A percentile compares a stretch with the other conserved stretches of the same genome.
Evolutionary conservation across 2,113 vertebrate species (phyloP).

Genomic region (Meleagris gallopavo): DNA sequence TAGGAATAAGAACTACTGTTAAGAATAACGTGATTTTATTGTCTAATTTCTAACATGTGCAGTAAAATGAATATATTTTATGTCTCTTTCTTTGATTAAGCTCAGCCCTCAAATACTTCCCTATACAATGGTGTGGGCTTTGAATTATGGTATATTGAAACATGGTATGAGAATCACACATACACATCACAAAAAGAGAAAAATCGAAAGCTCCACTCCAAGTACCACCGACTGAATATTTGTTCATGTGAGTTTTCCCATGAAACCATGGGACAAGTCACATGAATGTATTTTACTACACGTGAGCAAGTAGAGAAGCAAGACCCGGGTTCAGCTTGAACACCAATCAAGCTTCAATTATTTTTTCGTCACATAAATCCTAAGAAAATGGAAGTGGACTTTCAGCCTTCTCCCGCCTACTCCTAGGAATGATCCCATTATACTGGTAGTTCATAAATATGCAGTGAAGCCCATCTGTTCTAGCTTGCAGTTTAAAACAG

Average conservation of each 20-base stretch:
- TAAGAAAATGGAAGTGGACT: constrained; percentile 31
- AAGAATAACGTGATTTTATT: constrained; percentile 43
- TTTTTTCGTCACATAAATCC: constrained; percentile 3
- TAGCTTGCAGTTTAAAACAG: constrained; percentile 16
- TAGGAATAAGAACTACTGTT: constrained; percentile 54
- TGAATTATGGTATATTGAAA: background rate
- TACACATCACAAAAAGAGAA: background rate
- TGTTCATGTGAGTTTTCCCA: background rate
- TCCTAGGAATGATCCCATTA: constrained; percentile 52
- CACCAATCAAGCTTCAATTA: background rate
- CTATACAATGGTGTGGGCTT: background rate
- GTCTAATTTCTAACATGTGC: constrained; percentile 33
- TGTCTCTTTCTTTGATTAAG: background rate
- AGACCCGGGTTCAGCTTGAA: background rate
- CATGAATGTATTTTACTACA: background rate
- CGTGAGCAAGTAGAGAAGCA: background rate
- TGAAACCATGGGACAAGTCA: background rate
- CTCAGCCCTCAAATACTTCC: background rate
- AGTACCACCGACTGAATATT: background rate
- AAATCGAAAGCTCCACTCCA: background rate
- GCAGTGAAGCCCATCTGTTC: constrained; percentile 55
- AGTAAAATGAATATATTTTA: background rate
- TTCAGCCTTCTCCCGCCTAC: constrained; percentile 30
- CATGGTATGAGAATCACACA: background rate
- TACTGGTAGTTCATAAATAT: constrained; percentile 55